Evolutionary conservation across 2,888 invertebrate genomes (phyloP), one percentile per base, ranked within the genome.

Genomic region (Pharmacophagus antenor): DNA sequence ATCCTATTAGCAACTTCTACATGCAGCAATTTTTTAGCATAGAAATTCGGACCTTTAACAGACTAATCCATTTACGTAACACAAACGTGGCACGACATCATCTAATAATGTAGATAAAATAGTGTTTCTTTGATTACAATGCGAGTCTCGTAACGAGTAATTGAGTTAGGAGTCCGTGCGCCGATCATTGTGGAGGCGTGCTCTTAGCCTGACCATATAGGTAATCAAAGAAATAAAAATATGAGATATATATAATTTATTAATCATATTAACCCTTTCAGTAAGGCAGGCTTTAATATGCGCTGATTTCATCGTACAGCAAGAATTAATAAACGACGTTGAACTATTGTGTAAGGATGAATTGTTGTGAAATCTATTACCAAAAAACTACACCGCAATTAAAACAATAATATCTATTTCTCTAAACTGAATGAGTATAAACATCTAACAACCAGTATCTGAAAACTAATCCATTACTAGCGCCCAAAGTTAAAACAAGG

Each of bases 81-180:
- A 65, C 65, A 71, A 74, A 71, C 66, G 68, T 67, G 67, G 63
- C 61, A 65, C 68, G 71, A 67, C 75, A 76, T 74, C 70, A 77
- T 79, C 73, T 77, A 84, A 84, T 86, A 84, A 83, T 77, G 81
- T 79, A 74, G 73, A 79, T 79, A 80, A 82, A 82, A 82, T 81
- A 80, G 84, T 80, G 79, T 79, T 77, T 74, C 71, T 72, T 64
- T 62, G 67, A 83, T 88, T 85, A 82, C 80, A 78, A 89, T 88
- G 85, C 88, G 70, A 81, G 82, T 74, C 88, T 78, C 86, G 88
- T 84, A 68, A 70, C 70, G 75, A 74, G 84, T 88, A 89, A 89
- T 88, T 80, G 77, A 85, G 88, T 89, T 89, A 88, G 82, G 76
- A 80, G 80, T 75, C 72, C 76, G 81, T 70, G 74, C 81, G 79